Evolutionary conservation across 2,797 vertebrate genomes (phyloP).

Genomic region (Sebastes melanostomus): DNA sequence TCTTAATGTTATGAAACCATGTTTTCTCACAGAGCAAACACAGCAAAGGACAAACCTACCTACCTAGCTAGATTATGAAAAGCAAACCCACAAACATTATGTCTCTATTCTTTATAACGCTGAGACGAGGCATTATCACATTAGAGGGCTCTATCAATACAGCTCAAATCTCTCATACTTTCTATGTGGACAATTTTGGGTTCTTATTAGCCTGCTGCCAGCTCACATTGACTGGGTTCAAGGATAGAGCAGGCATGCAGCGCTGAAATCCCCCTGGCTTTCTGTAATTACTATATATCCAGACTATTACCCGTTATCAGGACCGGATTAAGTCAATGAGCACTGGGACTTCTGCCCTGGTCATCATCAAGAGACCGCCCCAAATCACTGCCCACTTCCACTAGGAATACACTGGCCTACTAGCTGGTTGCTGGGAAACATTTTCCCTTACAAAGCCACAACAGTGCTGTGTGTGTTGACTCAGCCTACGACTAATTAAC

Average conservation of each 20-base stretch:
- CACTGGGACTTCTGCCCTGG: conserved; percentile 66
- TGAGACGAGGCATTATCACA: neutral
- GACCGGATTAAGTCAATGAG: conserved; percentile 77
- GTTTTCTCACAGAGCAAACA: neutral
- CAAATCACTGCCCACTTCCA: conserved; percentile 55
- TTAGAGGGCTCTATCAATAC: neutral
- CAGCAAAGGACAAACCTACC: neutral
- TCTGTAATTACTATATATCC: conserved; percentile 77
- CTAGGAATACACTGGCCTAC: conserved; percentile 28
- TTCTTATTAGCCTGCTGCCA: conserved; percentile 42
- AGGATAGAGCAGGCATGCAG: conserved; percentile 63
- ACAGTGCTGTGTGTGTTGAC: conserved; percentile 33
- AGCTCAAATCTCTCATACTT: conserved; percentile 5
- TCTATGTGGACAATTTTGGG: conserved; percentile 11
- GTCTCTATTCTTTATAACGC: neutral
- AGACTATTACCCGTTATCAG: conserved; percentile 76
- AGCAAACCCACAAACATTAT: neutral
- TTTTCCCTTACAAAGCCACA: conserved; percentile 20
- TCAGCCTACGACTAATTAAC: conserved; percentile 32
- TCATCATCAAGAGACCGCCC: conserved; percentile 56
- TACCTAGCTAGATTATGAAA: neutral
- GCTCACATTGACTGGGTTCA: conserved; percentile 57
- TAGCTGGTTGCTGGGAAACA: conserved; percentile 40
- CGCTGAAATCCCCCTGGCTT: conserved; percentile 61
- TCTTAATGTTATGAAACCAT: neutral